A percentile compares a stretch with the other conserved stretches of the same genome.
phyloP scores from a whole-genome alignment of 35 echinoderm and acorn worm genomes.

The Stichopus chloronotus region DNA sequence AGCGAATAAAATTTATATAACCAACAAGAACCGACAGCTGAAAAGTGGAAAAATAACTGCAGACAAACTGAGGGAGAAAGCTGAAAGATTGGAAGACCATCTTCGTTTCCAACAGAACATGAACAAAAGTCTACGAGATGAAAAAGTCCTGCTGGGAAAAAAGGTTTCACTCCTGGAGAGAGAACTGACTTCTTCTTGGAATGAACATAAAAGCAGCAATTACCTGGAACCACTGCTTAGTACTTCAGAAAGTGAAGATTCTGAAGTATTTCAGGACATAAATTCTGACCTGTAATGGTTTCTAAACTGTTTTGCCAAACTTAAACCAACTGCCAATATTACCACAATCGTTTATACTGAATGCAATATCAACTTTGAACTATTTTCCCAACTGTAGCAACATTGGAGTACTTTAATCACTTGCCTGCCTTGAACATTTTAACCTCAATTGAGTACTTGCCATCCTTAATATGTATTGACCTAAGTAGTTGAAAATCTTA shows the following conservation, averaged over 20 bases:
- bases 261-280: not conserved
- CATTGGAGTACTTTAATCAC: not conserved
- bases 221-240: not conserved
- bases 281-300: not conserved
- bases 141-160: not conserved
- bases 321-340: not conserved
- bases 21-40: not conserved
- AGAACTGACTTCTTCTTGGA: not conserved
- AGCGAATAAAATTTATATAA: not conserved
- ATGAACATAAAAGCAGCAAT: not conserved
- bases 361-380: not conserved
- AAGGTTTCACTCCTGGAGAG: not conserved
- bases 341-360: not conserved
- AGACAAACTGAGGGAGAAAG: constrained; percentile 12
- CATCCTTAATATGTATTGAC: too few relatives aligned
- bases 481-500: too few relatives aligned
- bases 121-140: not conserved
- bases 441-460: too few relatives aligned
- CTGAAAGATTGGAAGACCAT: not conserved
- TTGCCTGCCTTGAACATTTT: not conserved
- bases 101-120: not conserved
- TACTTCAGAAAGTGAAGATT: not conserved
- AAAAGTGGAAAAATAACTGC: not conserved
- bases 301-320: not conserved
- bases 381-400: not conserved